Evolutionary conservation across 1,140 invertebrate species (phyloP), one percentile per base, ranked within the genome.

Genomic region (Caenorhabditis briggsae): DNA sequence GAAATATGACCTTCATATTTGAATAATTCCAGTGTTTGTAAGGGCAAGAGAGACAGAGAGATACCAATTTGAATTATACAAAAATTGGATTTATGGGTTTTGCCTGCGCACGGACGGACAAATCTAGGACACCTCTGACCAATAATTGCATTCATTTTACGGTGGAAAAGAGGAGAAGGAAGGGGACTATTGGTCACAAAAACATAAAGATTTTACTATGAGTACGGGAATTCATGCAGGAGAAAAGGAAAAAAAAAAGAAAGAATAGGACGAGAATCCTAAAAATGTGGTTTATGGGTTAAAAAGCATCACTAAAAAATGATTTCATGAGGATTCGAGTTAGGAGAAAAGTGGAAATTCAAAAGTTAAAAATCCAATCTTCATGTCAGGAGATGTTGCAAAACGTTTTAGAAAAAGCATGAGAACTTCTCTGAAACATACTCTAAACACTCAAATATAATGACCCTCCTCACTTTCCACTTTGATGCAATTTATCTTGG

Each of bases 31-130:
- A 70, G 43, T 70, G 18, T 23, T 33, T 33, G 33, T 33, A 33
- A 33, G 33, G 33, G 33, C 33, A 33, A 3, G 1, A 33, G 33
- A 33, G 33, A 3, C 33, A 33, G 33, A 48, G 20, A 33, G 25
- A 70, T 70, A 46, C 64, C 64, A 70, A 70, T 48, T 70, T 70
- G 64, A 70, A 70, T 70, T 33, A 70, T 70, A 48, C 64, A 70
- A 70, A 70, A 70, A 70, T 70, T 70, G 64, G 64, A 70, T 70
- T 70, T 70, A 70, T 70, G 64, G 41, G 23, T 46, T 70, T 70
- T 41, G 33, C 41, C 14, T 41, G 43, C 64, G 3, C 33, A 33
- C 33, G 33, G 33, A 33, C 33, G 33, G 33, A 33, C 33, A 70
- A 70, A 70, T 70, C 64, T 70, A 70, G 64, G 64, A 70, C 64